These are phyloP conservation scores for Perca fluviatilis DNA, from an alignment of 2,113 vertebrate genomes.

Conservation along the genomic window DNA sequence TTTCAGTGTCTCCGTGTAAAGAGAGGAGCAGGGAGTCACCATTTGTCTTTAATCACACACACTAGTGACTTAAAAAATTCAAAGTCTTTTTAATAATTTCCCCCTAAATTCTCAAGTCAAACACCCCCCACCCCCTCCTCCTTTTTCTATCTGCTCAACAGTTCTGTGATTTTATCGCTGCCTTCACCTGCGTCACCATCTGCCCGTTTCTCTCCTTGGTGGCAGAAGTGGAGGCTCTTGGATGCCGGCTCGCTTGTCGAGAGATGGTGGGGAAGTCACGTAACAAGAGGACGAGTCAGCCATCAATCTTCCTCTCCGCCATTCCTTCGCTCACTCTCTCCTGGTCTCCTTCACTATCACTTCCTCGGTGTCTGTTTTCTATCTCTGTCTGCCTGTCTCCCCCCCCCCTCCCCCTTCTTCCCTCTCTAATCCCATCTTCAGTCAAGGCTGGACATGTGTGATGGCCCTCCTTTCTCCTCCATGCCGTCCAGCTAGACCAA, in stretches of 20 bases:
- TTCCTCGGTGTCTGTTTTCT: conserved; percentile 58
- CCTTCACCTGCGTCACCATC: conserved; percentile 53
- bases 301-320: conserved; percentile 77
- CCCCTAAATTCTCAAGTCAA: not conserved
- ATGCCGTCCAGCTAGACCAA: conserved; percentile 50
- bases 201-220: conserved; percentile 53
- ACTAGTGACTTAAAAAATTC: not conserved
- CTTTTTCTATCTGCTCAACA: conserved; percentile 46
- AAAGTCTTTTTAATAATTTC: not conserved
- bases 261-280: conserved; percentile 16
- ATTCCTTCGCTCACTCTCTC: conserved; percentile 47
- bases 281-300: conserved; percentile 66
- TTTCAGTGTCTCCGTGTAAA: not conserved
- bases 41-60: not conserved
- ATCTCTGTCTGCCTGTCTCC: conserved; percentile 53
- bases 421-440: conserved; percentile 69
- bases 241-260: conserved; percentile 41
- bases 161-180: conserved; percentile 59
- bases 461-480: conserved; percentile 55
- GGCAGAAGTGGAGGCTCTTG: conserved; percentile 38
- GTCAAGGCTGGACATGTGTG: conserved; percentile 63
- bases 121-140: conserved; percentile 24
- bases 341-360: conserved; percentile 63
- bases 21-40: not conserved
- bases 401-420: not conserved